Evolutionary conservation across 2,888 invertebrate genomes (phyloP), one percentile per base, ranked within the genome.

Genomic region (Cyclophora albipunctata): DNA sequence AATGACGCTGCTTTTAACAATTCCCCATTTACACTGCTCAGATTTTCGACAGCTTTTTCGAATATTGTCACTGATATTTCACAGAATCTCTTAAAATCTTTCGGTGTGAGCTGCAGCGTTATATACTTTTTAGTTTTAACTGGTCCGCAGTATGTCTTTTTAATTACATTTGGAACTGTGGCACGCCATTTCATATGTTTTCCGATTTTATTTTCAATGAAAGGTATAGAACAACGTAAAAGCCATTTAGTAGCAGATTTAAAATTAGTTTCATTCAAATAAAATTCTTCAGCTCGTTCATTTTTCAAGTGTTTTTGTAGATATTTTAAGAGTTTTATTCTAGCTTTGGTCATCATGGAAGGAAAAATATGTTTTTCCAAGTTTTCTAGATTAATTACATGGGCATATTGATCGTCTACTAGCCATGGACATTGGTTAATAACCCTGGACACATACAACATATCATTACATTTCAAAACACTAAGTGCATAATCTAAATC

Each of bases 401-500:
- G 55, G 3, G 68, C 67, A 52, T 81, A 81, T 40, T 75, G 60
- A 5, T 66, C 57, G 35, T 84, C 79, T 33, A 82, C 58, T 34
- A 84, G 56, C 84, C 84, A 85, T 5, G 56, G 48, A 47, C 72
- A 65, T 45, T 64, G 60, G 45, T 73, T 71, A 7, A 85, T 66
- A n/a, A 73, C 83, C 56, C 76, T 71, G 2, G 78, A 75, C 3
- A 82, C 70, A 51, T 72, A 80, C 41, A 84, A 58, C 69, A 78
- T 72, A 52, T 85, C 83, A 35, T 73, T 66, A 50, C 66, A 66
- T 56, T 81, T 77, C 0, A 84, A 59, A 42, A 77, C 69, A 40
- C 68, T 64, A 7, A 84, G 55, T 52, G 84, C 65, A 48, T 73
- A 82, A 20, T 75, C 64, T 2, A 81, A 61, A 62, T 82, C 58